Evolutionary conservation across 2,113 vertebrate species (phyloP), one percentile per base, ranked within the genome.

Genomic region (Gila orcuttii): DNA sequence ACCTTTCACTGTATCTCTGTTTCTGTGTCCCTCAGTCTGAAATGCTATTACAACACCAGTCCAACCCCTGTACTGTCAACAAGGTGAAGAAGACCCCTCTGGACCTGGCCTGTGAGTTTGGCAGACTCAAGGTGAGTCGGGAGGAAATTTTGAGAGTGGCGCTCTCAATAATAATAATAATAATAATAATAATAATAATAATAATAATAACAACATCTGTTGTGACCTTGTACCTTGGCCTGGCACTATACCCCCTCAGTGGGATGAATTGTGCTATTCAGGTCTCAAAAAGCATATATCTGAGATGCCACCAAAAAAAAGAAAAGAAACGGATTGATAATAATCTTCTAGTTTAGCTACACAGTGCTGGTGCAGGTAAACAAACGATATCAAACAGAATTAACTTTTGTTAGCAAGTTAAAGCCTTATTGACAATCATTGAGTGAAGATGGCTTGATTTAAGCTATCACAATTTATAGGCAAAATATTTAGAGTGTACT

Each of bases 1-100:
- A 23, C 74, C 62, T 45, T 60, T 87, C 50, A 52, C 8, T 81
- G 12, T 21, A 23, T 21, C 57, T 82, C 10, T 81, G 13, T 84
- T 77, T 76, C 0, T 2, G 89, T 95, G 93, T 0, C 13, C 9
- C 55, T 10, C 92, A 89, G 88, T 87, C 88, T 55, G 98, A 99
- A 92, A 98, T 98, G 96, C 93, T 99, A 60, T 96, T 99, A 21
- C 98, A 99, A 93, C 97, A 99, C 90, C 98, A 99, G 92, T 98
- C 98, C 8, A 99, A 99, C 89, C 96, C 97, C 0, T 98, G 97
- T 87, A 91, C 96, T 79, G 93, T 95, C 91, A 98, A 97, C 93
- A 99, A 99, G 88, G 96, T 95, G 0, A 97, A 96, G 93, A 99
- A 98, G 93, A 98, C 97, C 0, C 98, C 98, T 0, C 90, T 99